These are phyloP conservation scores for Thereuonema tuberculata DNA, from an alignment of 1,140 invertebrate genomes.

Conservation along the genomic window DNA sequence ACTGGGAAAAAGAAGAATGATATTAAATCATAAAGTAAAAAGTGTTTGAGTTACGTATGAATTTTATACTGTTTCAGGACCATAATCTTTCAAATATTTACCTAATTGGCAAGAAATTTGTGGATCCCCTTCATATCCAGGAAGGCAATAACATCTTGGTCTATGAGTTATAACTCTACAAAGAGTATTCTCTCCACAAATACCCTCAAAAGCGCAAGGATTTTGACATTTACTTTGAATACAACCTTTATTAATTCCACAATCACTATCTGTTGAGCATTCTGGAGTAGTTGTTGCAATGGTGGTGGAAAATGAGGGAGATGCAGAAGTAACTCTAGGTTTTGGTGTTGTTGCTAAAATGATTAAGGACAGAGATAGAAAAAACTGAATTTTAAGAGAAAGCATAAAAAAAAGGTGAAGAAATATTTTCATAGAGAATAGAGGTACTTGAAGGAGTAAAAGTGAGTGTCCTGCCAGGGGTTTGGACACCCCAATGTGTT, in stretches of 20 bases:
- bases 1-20: too few species aligned
- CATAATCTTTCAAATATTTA: too few species aligned
- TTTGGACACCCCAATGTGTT: too few species aligned
- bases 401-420: too few species aligned
- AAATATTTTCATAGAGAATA: too few species aligned
- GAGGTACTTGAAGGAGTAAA: too few species aligned
- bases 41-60: too few species aligned
- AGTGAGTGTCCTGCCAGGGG: too few species aligned
- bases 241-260: conserved; percentile 57
- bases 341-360: neutral
- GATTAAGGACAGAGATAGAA: conserved; percentile 1
- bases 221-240: conserved; percentile 60
- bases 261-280: conserved; percentile 63
- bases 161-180: conserved; percentile 60
- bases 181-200: conserved; percentile 51
- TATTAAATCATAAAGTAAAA: too few species aligned
- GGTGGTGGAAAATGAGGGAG: neutral
- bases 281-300: conserved; percentile 37
- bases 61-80: too few species aligned
- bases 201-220: conserved; percentile 40
- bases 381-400: too few species aligned
- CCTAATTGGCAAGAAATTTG: conserved; percentile 57
- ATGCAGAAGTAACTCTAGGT: neutral
- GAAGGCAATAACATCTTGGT: conserved; percentile 68
- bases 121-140: conserved; percentile 70